These are phyloP conservation scores for Diarsia brunnea DNA, from an alignment of 2,888 invertebrate genomes.

Conservation along the genomic window DNA sequence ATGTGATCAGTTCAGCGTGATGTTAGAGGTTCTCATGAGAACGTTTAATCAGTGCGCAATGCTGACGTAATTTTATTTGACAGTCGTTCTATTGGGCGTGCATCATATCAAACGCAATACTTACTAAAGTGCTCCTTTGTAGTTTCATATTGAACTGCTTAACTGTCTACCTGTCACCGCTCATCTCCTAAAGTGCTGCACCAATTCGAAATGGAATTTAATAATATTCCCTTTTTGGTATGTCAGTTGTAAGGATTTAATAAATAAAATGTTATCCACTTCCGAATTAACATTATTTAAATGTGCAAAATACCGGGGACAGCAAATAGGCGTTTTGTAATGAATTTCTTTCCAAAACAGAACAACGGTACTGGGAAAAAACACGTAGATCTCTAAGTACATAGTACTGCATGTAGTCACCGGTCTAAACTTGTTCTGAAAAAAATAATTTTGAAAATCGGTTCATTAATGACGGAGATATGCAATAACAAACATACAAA, in stretches of 20 bases:
- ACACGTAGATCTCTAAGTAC: background rate
- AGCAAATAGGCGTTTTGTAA: background rate
- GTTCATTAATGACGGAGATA: too few relatives aligned
- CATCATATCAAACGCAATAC: conserved; percentile 53
- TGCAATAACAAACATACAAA: too few relatives aligned
- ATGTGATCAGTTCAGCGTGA: conserved; percentile 14
- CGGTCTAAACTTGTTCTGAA: background rate
- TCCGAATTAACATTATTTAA: background rate
- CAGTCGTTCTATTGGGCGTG: conserved; percentile 65
- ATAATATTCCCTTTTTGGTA: conserved; percentile 25
- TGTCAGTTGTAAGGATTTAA: background rate
- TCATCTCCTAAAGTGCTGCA: conserved; percentile 36
- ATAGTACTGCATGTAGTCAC: background rate
- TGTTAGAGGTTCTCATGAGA: conserved; percentile 67
- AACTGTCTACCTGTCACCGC: conserved; percentile 56
- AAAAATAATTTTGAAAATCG: too few relatives aligned
- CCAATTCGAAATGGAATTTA: conserved; percentile 46
- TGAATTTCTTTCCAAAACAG: background rate
- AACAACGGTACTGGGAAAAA: background rate
- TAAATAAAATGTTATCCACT: background rate
- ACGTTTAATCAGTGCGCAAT: conserved; percentile 69
- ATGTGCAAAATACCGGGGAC: too few relatives aligned
- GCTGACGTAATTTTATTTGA: conserved; percentile 77
- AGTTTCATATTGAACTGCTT: conserved; percentile 43
- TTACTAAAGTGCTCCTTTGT: conserved; percentile 54